phyloP scores from a whole-genome alignment of 2,797 vertebrate species.

The Taeniopygia guttata region DNA sequence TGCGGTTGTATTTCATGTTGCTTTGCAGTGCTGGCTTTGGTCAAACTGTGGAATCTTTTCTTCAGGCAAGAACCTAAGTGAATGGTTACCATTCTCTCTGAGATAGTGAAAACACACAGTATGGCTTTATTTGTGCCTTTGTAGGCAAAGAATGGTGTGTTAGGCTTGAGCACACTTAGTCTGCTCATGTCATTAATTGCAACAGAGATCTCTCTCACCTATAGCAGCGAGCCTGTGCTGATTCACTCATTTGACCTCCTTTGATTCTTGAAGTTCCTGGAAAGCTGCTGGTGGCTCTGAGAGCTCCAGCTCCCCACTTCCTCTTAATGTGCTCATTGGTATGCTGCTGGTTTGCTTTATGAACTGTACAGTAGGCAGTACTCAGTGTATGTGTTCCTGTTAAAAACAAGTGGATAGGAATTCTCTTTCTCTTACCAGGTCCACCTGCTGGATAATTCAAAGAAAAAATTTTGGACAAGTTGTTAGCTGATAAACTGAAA shows the following conservation, averaged over 20 bases:
- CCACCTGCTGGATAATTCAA: neutral
- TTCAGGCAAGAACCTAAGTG: neutral
- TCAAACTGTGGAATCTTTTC: neutral
- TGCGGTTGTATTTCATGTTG: neutral
- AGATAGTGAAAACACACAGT: neutral
- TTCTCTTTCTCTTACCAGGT: neutral
- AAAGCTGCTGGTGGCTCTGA: neutral
- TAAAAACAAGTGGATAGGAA: neutral
- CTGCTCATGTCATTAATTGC: neutral
- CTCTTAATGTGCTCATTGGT: neutral
- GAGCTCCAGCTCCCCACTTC: neutral
- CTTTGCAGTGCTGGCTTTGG: neutral
- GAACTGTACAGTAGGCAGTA: neutral
- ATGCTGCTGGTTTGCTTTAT: neutral
- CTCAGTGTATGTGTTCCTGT: neutral
- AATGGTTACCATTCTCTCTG: neutral
- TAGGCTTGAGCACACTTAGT: neutral
- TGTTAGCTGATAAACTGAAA: neutral
- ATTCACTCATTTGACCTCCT: neutral
- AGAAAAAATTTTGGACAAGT: neutral
- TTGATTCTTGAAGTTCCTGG: constrained; percentile 20
- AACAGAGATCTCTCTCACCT: neutral
- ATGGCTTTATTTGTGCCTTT: neutral
- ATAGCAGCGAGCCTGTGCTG: neutral
- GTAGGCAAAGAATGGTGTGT: neutral